Evolutionary conservation across 2,888 invertebrate genomes (phyloP), one percentile per base, ranked within the genome.

Genomic region (Trichopoda pennipes): DNA sequence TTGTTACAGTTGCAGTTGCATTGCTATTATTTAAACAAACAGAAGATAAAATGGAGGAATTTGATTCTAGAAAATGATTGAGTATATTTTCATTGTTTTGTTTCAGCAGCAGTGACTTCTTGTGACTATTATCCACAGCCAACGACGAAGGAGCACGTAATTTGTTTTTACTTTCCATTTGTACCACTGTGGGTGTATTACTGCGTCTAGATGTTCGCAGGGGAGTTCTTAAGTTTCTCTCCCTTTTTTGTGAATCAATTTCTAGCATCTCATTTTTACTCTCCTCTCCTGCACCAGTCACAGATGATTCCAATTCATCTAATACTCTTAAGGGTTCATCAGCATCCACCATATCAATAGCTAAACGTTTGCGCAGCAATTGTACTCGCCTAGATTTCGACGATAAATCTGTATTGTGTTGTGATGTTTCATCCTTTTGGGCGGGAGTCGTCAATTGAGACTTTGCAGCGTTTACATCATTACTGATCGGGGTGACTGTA

Each of bases 271-370:
- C 85, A 16, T 58, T 66, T 53, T 61, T 68, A 7, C n/a, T 76
- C 3, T 83, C 84, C 19, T 73, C 61, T 0, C 19, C 49, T 10
- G 61, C 55, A 12, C 61, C 32, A 8, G 58, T 42, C 3, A 55
- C 10, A 4, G 63, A 47, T 35, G 7, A 73, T 32, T 77, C 55
- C 61, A 80, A 23, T 61, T 61, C 42, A 56, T 73, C 63, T 53
- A 63, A 69, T 61, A 70, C 19, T 55, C 83, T 44, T 64, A 85
- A 64, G 7, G 87, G 85, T 64, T 86, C 86, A 55, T 88, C 89
- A 2, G 86, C 86, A 74, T 87, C 89, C 3, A 90, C 88, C 88
- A 90, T 89, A 68, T 90, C 90, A 58, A 90, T 90, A 58, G 90
- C 90, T 78, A 90, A 75, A 0, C 90, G 88, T 79, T 90, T 90